phyloP scores from a whole-genome alignment of 2,888 invertebrate species.

The Zele albiditarsus region DNA sequence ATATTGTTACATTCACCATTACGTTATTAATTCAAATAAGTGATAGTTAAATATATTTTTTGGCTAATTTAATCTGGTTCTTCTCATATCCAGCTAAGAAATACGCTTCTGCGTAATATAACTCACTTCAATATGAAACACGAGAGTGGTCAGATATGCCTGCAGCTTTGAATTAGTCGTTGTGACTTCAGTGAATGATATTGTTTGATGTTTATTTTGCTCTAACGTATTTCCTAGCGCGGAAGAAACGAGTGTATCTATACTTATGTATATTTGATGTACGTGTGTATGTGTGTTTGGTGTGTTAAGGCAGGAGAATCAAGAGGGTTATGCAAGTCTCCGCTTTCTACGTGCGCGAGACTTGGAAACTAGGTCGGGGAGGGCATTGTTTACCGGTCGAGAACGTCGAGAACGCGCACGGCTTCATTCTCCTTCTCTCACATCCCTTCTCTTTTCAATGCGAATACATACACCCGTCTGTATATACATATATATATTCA shows the following conservation, averaged over 20 bases:
- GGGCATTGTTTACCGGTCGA: slow-evolving; percentile 41
- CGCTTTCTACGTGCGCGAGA: slow-evolving; percentile 64
- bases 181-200: not conserved
- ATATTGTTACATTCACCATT: too few species aligned
- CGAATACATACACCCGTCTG: not conserved
- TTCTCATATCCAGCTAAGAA: not conserved
- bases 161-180: not conserved
- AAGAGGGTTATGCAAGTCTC: slow-evolving; percentile 67
- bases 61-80: not conserved
- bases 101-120: not conserved
- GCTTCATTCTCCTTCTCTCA: slow-evolving; percentile 23
- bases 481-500: too few species aligned
- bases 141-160: not conserved
- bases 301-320: slow-evolving; percentile 15
- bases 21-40: too few species aligned
- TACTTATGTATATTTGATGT: not conserved
- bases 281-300: slow-evolving; percentile 27
- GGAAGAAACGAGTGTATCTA: slow-evolving; percentile 1
- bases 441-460: slow-evolving; percentile 20
- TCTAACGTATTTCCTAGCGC: not conserved
- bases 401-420: slow-evolving; percentile 40
- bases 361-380: slow-evolving; percentile 70
- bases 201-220: not conserved
- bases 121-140: not conserved
- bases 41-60: too few species aligned